phyloP scores from a whole-genome alignment of 2,113 vertebrate genomes.

The Sylvia atricapilla region DNA sequence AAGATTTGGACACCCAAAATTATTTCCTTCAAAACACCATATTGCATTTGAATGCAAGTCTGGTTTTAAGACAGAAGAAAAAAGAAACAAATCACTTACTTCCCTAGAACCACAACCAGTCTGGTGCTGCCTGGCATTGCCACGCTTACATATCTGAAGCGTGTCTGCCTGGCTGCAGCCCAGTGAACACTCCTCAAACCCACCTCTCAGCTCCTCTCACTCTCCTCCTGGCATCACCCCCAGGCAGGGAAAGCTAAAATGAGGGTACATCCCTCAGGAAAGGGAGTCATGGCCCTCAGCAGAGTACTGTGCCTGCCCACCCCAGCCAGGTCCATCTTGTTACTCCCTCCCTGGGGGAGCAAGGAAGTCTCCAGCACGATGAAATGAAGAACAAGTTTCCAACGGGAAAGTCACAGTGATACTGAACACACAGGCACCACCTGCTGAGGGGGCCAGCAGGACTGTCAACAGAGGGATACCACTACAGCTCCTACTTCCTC shows the following conservation, averaged over 20 bases:
- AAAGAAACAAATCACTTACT: neutral
- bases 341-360: neutral
- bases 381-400: neutral
- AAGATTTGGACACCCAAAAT: neutral
- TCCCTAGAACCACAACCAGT: neutral
- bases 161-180: neutral
- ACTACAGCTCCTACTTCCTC: neutral
- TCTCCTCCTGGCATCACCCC: neutral
- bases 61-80: neutral
- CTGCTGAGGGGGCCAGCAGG: neutral
- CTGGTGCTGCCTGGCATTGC: rapidly evolving
- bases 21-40: neutral
- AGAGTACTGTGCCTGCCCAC: neutral
- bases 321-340: rapidly evolving
- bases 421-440: rapidly evolving
- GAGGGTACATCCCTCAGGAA: neutral
- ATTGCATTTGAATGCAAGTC: neutral
- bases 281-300: rapidly evolving
- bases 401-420: rapidly evolving
- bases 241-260: neutral
- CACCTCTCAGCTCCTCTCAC: neutral
- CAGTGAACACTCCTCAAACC: rapidly evolving
- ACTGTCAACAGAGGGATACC: neutral
- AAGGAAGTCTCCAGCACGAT: rapidly evolving
- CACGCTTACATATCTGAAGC: rapidly evolving